These are phyloP conservation scores for Helarctos malayanus DNA, from an alignment of 2,797 vertebrate genomes.

Conservation along the genomic window DNA sequence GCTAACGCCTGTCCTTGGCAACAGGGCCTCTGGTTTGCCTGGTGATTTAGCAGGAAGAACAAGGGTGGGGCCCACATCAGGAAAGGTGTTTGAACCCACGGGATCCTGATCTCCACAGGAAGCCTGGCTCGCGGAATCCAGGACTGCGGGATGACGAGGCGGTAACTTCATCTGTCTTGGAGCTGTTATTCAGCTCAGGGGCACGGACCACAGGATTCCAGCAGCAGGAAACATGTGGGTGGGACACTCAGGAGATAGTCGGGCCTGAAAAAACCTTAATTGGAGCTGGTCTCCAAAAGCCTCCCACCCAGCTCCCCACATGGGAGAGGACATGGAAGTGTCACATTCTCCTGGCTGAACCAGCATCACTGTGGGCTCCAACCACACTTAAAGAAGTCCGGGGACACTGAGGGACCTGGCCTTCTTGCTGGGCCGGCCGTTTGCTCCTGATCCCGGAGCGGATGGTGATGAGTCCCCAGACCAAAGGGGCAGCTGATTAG, in stretches of 20 bases:
- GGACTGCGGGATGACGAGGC: not conserved
- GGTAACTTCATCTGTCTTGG: conserved; percentile 32
- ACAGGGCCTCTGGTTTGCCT: not conserved
- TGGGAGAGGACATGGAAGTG: conserved; percentile 77
- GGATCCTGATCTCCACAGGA: conserved; percentile 34
- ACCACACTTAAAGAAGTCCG: not conserved
- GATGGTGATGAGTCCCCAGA: not conserved
- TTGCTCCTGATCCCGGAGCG: not conserved
- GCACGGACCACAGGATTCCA: not conserved
- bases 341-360: conserved; percentile 72
- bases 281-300: conserved; percentile 71
- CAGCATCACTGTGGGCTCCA: not conserved
- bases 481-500: not conserved
- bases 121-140: not conserved
- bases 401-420: not conserved
- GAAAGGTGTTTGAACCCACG: not conserved
- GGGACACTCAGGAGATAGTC: not conserved
- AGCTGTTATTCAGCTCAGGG: conserved; percentile 33
- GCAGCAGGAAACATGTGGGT: conserved; percentile 74
- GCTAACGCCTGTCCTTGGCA: not conserved
- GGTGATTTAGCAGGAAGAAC: conserved; percentile 44
- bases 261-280: not conserved
- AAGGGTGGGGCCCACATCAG: not conserved
- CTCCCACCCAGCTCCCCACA: not conserved
- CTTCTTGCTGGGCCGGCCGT: not conserved